Evolutionary conservation across 2,113 vertebrate species (phyloP).

Genomic region (Gallinago undulata): DNA sequence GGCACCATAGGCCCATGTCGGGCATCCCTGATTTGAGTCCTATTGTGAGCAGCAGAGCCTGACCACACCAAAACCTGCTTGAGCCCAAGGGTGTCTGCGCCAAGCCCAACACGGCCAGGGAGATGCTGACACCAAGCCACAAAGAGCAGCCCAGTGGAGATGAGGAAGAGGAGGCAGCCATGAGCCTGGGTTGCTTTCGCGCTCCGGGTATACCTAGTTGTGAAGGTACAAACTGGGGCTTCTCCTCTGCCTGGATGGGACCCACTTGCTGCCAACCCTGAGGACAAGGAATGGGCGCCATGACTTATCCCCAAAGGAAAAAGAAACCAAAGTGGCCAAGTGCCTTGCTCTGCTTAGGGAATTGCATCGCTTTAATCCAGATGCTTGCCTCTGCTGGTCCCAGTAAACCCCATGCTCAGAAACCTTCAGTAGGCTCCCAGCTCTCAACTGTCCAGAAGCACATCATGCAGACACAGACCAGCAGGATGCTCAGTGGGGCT

Average conservation of each 20-base stretch:
- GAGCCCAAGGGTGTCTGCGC: rapidly evolving
- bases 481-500: neutral
- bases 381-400: neutral
- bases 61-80: neutral
- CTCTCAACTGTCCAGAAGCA: neutral
- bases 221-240: neutral
- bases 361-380: neutral
- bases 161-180: neutral
- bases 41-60: neutral
- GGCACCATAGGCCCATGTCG: neutral
- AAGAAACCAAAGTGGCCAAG: neutral
- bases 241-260: neutral
- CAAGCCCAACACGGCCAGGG: rapidly evolving
- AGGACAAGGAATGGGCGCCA: neutral
- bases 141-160: neutral
- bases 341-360: neutral
- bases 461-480: neutral
- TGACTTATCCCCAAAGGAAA: neutral
- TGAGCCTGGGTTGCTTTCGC: neutral
- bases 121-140: neutral
- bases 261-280: neutral
- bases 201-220: neutral
- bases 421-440: neutral
- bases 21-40: neutral
- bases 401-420: neutral